Evolutionary conservation across 2,888 invertebrate genomes (phyloP), one percentile per base, ranked within the genome.

Genomic region (Ectemnius lituratus): DNA sequence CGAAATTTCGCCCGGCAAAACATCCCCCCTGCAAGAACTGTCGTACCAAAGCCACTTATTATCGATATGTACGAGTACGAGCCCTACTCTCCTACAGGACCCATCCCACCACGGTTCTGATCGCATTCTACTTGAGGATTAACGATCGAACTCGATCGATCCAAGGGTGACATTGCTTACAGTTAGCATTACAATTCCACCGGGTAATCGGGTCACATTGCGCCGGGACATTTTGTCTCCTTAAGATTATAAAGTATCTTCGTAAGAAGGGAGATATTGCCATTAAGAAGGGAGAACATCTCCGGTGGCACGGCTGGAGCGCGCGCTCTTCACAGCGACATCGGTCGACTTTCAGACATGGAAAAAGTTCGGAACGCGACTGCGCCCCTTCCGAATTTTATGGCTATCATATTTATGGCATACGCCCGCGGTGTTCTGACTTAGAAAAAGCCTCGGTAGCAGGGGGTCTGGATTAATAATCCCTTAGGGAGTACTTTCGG

Each of bases 341-440:
- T 37, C 64, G 23, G n/a, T 4, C 56, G 14, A n/a, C 20, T 27
- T 28, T n/a, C 20, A 67, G 8, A 18, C 18, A 13, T 23, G 45
- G 75, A 77, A 73, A 77, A 76, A 77, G 66, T 67, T 45, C 66
- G 77, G 77, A 75, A 77, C 76, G 77, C 69, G 72, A 66, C 52
- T 16, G 16, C 16, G 52, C 76, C 69, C 76, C 46, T 68, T 11
- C 37, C 76, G 69, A 76, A 76, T 77, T 77, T 77, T 77, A 72
- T 76, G 76, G 69, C 67, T 66, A 76, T 73, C 76, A 76, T 77
- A 76, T 77, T 77, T 77, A 77, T 76, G 76, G 69, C 76, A 70
- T 76, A 69, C 77, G 76, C 18, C 37, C 23, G 47, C 61, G 70
- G 62, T 16, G 52, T 14, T 52, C 4, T 52, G 20, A n/a, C 18